phyloP scores from a whole-genome alignment of 2,888 invertebrate genomes.

The Dolomedes plantarius region DNA sequence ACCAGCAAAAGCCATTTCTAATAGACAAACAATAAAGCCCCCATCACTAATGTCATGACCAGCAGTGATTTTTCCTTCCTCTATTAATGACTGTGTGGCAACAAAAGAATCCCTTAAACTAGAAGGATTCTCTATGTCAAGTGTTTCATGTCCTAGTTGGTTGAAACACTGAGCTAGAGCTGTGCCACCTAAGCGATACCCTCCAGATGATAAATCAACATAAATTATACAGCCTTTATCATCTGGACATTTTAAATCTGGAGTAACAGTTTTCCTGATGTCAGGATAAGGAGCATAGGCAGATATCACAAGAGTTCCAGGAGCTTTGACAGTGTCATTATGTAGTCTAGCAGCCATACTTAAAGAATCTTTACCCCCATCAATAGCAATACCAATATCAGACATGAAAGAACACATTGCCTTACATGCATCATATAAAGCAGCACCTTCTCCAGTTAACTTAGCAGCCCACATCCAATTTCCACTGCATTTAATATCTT shows the following conservation, averaged over 20 bases:
- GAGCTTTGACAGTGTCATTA: slow-evolving; percentile 81
- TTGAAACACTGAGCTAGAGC: slow-evolving; percentile 93
- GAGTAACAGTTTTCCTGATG: slow-evolving; percentile 88
- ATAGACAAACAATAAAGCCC: slow-evolving; percentile 89
- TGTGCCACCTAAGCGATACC: slow-evolving; percentile 90
- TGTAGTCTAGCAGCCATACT: slow-evolving; percentile 96
- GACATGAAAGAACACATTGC: slow-evolving; percentile 92
- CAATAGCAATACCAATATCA: slow-evolving; percentile 89
- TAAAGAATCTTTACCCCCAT: slow-evolving; percentile 97
- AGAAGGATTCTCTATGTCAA: slow-evolving; percentile 86
- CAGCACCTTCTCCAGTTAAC: slow-evolving; percentile 92
- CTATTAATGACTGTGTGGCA: slow-evolving; percentile 88
- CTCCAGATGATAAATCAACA: slow-evolving; percentile 85
- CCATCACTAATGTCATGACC: slow-evolving; percentile 99
- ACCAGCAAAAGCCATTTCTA: slow-evolving; percentile 98
- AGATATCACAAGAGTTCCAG: slow-evolving; percentile 92
- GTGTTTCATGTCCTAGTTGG: slow-evolving; percentile 87
- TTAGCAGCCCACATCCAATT: slow-evolving; percentile 99
- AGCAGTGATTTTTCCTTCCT: slow-evolving; percentile 83
- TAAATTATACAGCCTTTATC: slow-evolving; percentile 81
- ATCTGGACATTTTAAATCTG: slow-evolving; percentile 86
- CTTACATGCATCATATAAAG: slow-evolving; percentile 88
- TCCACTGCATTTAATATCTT: slow-evolving; percentile 98
- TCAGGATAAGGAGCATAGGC: slow-evolving; percentile 97
- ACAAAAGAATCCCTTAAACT: slow-evolving; percentile 86